Evolutionary conservation across 2,888 invertebrate genomes (phyloP), one percentile per base, ranked within the genome.

Genomic region (Drosophila robusta): DNA sequence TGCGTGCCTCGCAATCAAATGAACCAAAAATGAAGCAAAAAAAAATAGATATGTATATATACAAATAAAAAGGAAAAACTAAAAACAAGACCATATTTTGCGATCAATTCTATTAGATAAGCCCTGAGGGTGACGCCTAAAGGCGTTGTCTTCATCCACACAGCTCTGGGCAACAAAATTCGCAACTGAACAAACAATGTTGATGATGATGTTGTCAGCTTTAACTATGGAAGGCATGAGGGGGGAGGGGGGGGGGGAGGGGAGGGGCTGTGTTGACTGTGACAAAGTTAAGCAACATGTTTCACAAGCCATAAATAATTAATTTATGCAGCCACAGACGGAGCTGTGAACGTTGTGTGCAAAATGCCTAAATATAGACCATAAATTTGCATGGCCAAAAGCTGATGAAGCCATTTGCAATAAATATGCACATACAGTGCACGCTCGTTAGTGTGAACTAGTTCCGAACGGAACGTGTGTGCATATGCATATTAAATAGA

Each of bases 351-450:
- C 54, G 57, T 54, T 76, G 71, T 82, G 75, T 83, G 72, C 80
- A 87, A 88, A 83, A 83, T 78, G 84, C 76, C 81, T 68, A 78
- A 84, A 89, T 89, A 88, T 88, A 83, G 88, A 86, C 71, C 71
- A 88, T 79, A 77, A 82, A 83, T 83, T 83, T 72, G 49, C 55
- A 63, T 65, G 75, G 64, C 62, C 66, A 60, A 67, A 67, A 60
- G 67, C 79, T 70, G 79, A 87, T 87, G 82, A 87, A 85, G 87
- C 75, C 75, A 81, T 87, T 57, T 65, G 70, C 47, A 47, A 64
- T 75, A 38, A 38, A 51, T 44, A 49, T 45, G 51, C 29, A 51
- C 44, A 51, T 45, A 68, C 64, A 81, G 56, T 68, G 39, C 22
- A 45, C 54, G 22, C 54, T 46, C 39, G 5, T 11, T 54, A 57